These are phyloP conservation scores for Phalloptychus januarius DNA, from an alignment of 2,797 vertebrate genomes.

Conservation along the genomic window DNA sequence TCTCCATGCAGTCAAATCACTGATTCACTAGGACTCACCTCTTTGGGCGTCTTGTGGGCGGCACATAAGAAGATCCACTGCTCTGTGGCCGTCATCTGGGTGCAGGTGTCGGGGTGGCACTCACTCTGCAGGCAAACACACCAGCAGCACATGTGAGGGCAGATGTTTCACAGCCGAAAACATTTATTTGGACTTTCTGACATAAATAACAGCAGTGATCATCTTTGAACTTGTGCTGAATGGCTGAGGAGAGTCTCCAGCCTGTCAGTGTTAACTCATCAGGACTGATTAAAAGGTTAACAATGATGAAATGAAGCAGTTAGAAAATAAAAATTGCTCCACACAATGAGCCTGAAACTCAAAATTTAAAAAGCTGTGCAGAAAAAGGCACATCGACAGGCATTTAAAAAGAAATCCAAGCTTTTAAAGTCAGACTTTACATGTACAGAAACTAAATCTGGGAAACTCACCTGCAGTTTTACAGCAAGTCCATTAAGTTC, in stretches of 20 bases:
- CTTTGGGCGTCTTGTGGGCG: conserved; percentile 99
- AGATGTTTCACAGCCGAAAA: neutral
- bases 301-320: neutral
- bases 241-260: neutral
- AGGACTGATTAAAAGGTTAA: neutral
- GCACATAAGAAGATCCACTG: conserved; percentile 99
- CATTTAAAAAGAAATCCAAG: neutral
- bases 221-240: neutral
- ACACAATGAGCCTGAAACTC: neutral
- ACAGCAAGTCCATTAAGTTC: conserved; percentile 98
- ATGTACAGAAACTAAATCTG: neutral
- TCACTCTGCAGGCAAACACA: conserved; percentile 85
- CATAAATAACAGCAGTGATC: neutral
- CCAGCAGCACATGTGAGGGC: neutral
- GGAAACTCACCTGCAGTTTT: conserved; percentile 91
- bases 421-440: neutral
- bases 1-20: neutral
- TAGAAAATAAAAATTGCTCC: neutral
- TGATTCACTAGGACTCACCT: conserved; percentile 76
- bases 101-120: conserved; percentile 98
- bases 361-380: neutral
- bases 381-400: neutral
- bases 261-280: neutral
- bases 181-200: neutral
- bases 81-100: conserved; percentile 99